A percentile compares a stretch with the other conserved stretches of the same genome.
Evolutionary conservation across 2,888 invertebrate species (phyloP).

Genomic region (Hecatera dysodea): DNA sequence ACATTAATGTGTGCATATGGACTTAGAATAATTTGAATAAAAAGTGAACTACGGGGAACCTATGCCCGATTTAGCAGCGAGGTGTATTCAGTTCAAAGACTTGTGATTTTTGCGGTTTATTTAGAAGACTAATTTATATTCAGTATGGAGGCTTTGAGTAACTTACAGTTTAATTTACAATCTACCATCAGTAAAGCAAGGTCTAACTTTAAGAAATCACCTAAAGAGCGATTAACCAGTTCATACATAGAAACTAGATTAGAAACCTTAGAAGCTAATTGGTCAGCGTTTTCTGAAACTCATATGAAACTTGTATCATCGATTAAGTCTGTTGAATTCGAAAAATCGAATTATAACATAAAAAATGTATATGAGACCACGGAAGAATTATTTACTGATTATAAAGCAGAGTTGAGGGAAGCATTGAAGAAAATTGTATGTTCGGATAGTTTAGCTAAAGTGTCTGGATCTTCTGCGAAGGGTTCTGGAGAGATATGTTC

Average conservation of each 20-base stretch:
- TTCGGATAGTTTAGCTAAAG: slow-evolving; percentile 6
- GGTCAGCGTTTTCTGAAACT: slow-evolving; percentile 8
- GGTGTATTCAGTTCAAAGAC: neutral
- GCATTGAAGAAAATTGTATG: slow-evolving; percentile 13
- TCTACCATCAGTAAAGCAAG: slow-evolving; percentile 13
- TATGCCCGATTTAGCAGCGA: slow-evolving; percentile 6
- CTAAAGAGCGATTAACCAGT: slow-evolving; percentile 3
- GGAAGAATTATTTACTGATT: slow-evolving; percentile 23
- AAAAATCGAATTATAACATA: slow-evolving; percentile 11
- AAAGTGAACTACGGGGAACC: slow-evolving; percentile 5
- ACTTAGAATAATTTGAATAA: slow-evolving; percentile 8
- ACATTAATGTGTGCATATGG: neutral
- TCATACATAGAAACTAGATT: slow-evolving; percentile 17
- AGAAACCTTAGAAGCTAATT: slow-evolving; percentile 11
- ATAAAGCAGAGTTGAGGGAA: slow-evolving; percentile 13
- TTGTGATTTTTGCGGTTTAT: neutral
- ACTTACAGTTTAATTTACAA: slow-evolving; percentile 7
- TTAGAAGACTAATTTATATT: neutral
- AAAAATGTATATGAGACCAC: slow-evolving; percentile 12
- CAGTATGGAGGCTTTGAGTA: slow-evolving; percentile 1
- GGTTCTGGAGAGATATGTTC: slow-evolving; percentile 12
- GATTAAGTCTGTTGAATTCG: neutral
- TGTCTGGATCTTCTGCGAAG: slow-evolving; percentile 3
- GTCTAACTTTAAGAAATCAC: slow-evolving; percentile 15
- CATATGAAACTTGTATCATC: slow-evolving; percentile 7